Evolutionary conservation across 2,113 vertebrate genomes (phyloP).

Genomic region (Atlantisia rogersi): DNA sequence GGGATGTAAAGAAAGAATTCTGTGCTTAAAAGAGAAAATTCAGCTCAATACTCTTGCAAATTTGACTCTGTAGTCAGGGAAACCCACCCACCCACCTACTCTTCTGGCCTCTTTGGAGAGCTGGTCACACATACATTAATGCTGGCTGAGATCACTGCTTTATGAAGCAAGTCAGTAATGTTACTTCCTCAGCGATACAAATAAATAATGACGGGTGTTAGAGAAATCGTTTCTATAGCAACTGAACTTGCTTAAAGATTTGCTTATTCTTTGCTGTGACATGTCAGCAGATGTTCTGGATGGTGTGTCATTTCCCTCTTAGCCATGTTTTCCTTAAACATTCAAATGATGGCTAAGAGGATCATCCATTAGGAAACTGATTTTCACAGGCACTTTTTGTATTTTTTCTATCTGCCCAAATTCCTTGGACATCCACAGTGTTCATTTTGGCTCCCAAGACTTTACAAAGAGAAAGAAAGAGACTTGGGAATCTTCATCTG

Average conservation of each 20-base stretch:
- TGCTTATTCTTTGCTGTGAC: not conserved
- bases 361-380: not conserved
- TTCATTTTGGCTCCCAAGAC: not conserved
- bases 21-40: not conserved
- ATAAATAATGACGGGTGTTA: not conserved
- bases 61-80: not conserved
- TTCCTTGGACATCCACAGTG: not conserved
- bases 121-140: not conserved
- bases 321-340: not conserved
- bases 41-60: not conserved
- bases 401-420: not conserved
- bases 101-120: not conserved
- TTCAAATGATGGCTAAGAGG: not conserved
- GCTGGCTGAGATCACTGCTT: not conserved
- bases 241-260: slow-evolving; percentile 21
- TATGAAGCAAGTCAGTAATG: not conserved
- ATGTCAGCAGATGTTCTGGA: not conserved
- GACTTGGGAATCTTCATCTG: not conserved
- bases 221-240: slow-evolving; percentile 24
- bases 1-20: not conserved
- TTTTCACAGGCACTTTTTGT: not conserved
- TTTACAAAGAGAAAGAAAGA: not conserved
- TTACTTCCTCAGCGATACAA: not conserved
- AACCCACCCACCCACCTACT: not conserved
- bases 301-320: not conserved